phyloP scores from a whole-genome alignment of 2,888 invertebrate species.

The Eustalomyia histrio region DNA sequence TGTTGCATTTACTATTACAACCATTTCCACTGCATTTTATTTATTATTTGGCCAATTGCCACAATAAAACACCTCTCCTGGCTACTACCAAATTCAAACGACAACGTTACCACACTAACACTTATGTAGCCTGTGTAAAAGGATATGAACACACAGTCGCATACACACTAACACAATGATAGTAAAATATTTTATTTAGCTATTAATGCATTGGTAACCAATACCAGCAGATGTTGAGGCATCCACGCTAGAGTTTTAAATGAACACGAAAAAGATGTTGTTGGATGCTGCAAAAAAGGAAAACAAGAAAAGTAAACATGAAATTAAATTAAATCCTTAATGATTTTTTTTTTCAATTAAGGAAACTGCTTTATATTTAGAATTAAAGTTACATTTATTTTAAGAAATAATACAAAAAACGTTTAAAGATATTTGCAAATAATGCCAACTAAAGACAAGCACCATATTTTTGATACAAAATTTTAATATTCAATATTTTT shows the following conservation, averaged over 20 bases:
- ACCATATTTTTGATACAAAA: too few species aligned
- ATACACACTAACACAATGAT: not conserved
- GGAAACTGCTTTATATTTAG: not conserved
- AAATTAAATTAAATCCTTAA: not conserved
- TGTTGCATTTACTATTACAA: constrained; percentile 8
- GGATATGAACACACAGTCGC: not conserved
- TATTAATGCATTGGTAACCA: constrained; percentile 8
- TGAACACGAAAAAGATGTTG: not conserved
- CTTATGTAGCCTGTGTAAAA: not conserved
- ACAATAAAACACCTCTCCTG: constrained; percentile 46
- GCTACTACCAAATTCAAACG: constrained; percentile 9
- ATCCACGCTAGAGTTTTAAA: constrained; percentile 1
- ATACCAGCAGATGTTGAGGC: constrained; percentile 1
- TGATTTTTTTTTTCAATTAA: not conserved
- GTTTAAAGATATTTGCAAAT: too few species aligned
- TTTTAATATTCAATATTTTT: too few species aligned
- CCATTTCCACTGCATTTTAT: constrained; percentile 29
- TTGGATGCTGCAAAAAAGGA: not conserved
- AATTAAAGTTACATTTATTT: too few species aligned
- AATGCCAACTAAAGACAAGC: too few species aligned
- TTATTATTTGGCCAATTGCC: constrained; percentile 55
- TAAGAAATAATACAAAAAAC: too few species aligned
- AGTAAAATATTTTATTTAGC: constrained; percentile 18
- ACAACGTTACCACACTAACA: constrained; percentile 12
- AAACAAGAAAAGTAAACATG: constrained; percentile 1